Conservation (phyloP, 2,888 invertebrate genomes). For the Yponomeuta malinellus region DNA sequence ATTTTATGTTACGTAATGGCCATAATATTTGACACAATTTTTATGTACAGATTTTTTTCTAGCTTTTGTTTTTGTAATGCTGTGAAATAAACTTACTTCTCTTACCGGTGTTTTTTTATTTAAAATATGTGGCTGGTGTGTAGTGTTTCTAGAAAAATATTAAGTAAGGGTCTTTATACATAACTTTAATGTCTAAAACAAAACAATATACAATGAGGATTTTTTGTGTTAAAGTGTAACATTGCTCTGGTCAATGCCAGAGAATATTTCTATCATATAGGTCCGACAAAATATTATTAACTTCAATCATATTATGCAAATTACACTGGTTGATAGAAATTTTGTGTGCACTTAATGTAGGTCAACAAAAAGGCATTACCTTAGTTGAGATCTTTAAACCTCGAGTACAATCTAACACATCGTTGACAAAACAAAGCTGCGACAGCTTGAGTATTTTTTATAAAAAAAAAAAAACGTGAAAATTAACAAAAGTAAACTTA, state of each 20-base stretch:
- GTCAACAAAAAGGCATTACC: not conserved
- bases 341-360: not conserved
- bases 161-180: slow-evolving; percentile 28
- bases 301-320: too few species aligned
- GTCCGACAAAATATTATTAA: too few species aligned
- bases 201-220: slow-evolving; percentile 23
- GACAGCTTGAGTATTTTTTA: not conserved
- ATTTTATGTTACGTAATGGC: not conserved
- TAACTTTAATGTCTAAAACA: slow-evolving; percentile 34
- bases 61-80: not conserved
- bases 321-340: not conserved
- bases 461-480: not conserved
- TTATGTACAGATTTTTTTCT: not conserved
- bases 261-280: too few species aligned
- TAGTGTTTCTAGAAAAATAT: slow-evolving; percentile 16
- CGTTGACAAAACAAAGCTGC: not conserved
- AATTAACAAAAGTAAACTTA: not conserved
- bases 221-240: slow-evolving; percentile 9
- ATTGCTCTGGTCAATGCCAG: slow-evolving; percentile 5
- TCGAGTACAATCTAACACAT: not conserved
- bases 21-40: not conserved
- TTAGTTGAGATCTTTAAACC: not conserved
- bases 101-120: not conserved
- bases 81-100: not conserved
- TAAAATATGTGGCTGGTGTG: not conserved